Evolutionary conservation across 1,140 invertebrate species (phyloP), one percentile per base, ranked within the genome.

Genomic region (Lysiphlebus fabarum): DNA sequence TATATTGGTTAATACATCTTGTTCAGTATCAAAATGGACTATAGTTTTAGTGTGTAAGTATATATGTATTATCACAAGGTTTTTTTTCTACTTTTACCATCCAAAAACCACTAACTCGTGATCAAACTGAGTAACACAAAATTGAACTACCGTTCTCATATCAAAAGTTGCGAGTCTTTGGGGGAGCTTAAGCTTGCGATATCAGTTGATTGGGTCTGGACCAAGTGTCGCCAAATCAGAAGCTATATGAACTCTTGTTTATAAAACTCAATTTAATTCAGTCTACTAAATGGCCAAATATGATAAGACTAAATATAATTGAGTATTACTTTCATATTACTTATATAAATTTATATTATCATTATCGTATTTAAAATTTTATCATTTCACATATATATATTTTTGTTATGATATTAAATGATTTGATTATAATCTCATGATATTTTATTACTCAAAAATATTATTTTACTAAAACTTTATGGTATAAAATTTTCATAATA

Each of bases 201-300:
- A 79, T 79, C 77, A 77, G 75, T 78, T 79, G 76, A 78, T 78
- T 78, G 75, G 74, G 69, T 76, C 65, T 66, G 54, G 64, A 64
- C 57, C 64, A 42, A 68, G 54, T 61, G 58, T 53, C 37, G 43
- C 36, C 48, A 17, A 42, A 38, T 37, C 34, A 43, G 44, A 62
- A 43, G 36, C n/a, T 53, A 63, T 40, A 26, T 40, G 14, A 4
- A 26, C 0, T 1, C 17, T 26, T 26, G 17, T 26, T 26, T 26
- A 26, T 26, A 26, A 26, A 26, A 26, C 17, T 26, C 17, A 26
- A 26, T 26, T 26, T 26, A 26, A 26, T 26, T 26, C 17, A 26
- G 17, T 26, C 17, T 26, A 26, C 17, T 26, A 26, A 26, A 26
- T 26, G 17, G 17, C 17, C 17, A 26, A 26, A 26, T 26, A 26